A percentile compares a stretch with the other conserved stretches of the same genome.
phyloP scores from a whole-genome alignment of 2,888 invertebrate genomes.

The Tetropium fuscum region DNA sequence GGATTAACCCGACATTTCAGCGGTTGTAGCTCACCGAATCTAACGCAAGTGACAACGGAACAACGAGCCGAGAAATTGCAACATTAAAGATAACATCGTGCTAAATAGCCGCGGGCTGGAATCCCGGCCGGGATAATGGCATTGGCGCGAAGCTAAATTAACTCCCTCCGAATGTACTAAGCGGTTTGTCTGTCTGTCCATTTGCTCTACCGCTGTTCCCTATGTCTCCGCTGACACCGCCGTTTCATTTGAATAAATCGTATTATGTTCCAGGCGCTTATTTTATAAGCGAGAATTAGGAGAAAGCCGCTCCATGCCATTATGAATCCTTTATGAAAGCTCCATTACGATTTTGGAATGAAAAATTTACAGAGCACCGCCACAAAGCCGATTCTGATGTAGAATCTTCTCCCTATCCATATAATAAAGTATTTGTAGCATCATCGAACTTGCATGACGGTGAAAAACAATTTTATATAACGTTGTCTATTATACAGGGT shows the following conservation, averaged over 20 bases:
- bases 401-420: too few species aligned
- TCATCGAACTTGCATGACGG: too few species aligned
- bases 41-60: slow-evolving; percentile 57
- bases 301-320: slow-evolving; percentile 14
- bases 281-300: slow-evolving; percentile 30
- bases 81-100: slow-evolving; percentile 66
- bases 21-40: slow-evolving; percentile 39
- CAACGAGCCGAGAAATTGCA: slow-evolving; percentile 67
- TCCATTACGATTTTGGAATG: slow-evolving; percentile 5
- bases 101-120: slow-evolving; percentile 65
- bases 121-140: slow-evolving; percentile 63
- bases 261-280: slow-evolving; percentile 35
- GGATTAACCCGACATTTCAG: slow-evolving; percentile 39
- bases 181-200: slow-evolving; percentile 54
- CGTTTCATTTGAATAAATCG: slow-evolving; percentile 42
- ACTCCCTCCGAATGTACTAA: slow-evolving; percentile 59
- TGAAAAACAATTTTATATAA: too few species aligned
- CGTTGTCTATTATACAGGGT: too few species aligned
- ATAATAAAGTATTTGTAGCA: too few species aligned
- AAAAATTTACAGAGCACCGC: too few species aligned
- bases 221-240: slow-evolving; percentile 23
- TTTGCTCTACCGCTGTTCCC: slow-evolving; percentile 30
- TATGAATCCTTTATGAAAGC: slow-evolving; percentile 24
- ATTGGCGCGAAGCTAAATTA: slow-evolving; percentile 63
- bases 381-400: too few species aligned